Conservation (phyloP, 1,140 invertebrate species). For the Ceratina calcarata region DNA sequence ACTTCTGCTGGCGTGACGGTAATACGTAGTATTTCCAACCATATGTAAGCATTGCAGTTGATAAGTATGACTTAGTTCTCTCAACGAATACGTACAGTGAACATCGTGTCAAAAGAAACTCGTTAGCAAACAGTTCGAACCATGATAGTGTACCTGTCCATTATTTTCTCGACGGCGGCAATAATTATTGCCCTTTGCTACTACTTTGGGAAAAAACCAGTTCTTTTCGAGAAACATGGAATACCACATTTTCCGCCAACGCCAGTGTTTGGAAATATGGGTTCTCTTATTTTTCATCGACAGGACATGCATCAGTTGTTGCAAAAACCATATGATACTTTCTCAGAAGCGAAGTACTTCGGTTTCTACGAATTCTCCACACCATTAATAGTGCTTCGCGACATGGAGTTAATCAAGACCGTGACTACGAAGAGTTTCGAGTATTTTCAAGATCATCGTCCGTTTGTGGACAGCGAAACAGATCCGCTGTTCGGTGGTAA, state of each 20-base stretch:
- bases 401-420: conserved; percentile 73
- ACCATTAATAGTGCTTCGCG: conserved; percentile 71
- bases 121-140: rapidly evolving
- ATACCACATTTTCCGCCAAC: background rate
- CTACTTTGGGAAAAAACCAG: background rate
- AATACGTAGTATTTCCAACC: no score
- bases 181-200: background rate
- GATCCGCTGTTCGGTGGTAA: conserved; percentile 70
- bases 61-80: no score
- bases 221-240: conserved; percentile 32
- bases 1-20: no score
- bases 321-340: conserved; percentile 19
- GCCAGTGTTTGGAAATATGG: conserved; percentile 63
- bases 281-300: rapidly evolving
- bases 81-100: background rate
- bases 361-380: conserved; percentile 60
- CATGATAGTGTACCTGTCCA: background rate
- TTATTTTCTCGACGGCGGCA: background rate
- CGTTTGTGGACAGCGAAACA: conserved; percentile 56
- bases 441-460: conserved; percentile 72
- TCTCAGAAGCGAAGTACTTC: conserved; percentile 60
- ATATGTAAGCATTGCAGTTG: no score
- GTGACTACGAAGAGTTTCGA: conserved; percentile 69
- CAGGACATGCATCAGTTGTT: background rate
- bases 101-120: background rate